Conservation (phyloP, 1,140 invertebrate species). For the Oryctes rhinoceros region DNA sequence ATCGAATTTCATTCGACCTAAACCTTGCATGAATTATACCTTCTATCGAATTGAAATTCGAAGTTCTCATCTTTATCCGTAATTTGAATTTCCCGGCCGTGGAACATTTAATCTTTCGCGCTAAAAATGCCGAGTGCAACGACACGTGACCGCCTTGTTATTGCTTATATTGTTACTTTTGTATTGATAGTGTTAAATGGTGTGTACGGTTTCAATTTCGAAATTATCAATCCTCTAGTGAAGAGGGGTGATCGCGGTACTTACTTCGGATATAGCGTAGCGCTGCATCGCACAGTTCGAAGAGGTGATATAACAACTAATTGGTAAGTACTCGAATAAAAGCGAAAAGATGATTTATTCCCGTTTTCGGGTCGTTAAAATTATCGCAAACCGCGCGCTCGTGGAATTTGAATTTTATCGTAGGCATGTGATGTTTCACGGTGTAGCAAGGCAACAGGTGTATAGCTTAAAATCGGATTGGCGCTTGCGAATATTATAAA, state of each 20-base stretch:
- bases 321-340: background rate
- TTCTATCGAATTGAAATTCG: no score
- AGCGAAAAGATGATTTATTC: no score
- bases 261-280: slow-evolving; percentile 45
- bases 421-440: no score
- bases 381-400: background rate
- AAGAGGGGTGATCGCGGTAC: slow-evolving; percentile 38
- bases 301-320: background rate
- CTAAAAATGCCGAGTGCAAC: background rate
- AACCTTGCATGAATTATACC: no score
- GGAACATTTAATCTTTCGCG: no score
- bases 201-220: slow-evolving; percentile 57
- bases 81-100: no score
- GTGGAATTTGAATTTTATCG: no score
- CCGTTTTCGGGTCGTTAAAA: background rate
- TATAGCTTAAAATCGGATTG: no score
- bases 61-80: no score
- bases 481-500: no score
- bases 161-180: background rate
- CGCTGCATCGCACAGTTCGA: slow-evolving; percentile 28
- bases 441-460: background rate
- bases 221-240: slow-evolving; percentile 63
- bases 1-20: no score
- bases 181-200: background rate
- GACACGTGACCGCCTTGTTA: background rate